phyloP scores from a whole-genome alignment of 2,113 vertebrate species.

The Spermophilus dauricus region DNA sequence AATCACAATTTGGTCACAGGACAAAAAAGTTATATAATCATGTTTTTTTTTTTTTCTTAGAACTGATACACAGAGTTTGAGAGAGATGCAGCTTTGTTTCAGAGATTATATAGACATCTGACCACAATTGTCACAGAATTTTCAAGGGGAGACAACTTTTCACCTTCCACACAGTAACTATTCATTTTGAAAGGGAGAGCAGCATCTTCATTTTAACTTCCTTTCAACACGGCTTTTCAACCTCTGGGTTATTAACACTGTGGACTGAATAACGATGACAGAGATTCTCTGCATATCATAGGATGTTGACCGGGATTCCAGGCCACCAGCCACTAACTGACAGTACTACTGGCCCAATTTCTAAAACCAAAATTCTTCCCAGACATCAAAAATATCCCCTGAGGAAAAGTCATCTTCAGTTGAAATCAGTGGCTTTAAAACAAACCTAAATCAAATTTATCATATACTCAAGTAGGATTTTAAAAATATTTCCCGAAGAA shows the following conservation, averaged over 20 bases:
- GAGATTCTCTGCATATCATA: background rate
- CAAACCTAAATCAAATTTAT: slow-evolving; percentile 55
- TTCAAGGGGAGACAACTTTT: background rate
- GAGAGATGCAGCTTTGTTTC: background rate
- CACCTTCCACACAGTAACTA: background rate
- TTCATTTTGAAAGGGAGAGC: background rate
- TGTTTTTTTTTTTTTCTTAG: slow-evolving; percentile 12
- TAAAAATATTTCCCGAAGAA: slow-evolving; percentile 51
- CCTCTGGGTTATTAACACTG: background rate
- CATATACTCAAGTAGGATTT: slow-evolving; percentile 48
- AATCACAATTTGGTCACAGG: too few species aligned
- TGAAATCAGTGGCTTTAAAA: slow-evolving; percentile 46
- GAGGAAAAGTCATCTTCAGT: background rate
- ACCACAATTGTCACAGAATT: background rate
- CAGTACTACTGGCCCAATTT: background rate
- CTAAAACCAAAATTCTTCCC: slow-evolving; percentile 25
- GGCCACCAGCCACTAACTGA: background rate
- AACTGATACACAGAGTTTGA: background rate
- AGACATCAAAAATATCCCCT: background rate
- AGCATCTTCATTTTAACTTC: background rate
- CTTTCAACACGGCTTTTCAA: background rate
- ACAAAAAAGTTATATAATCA: background rate
- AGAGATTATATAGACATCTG: background rate
- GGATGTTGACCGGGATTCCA: background rate
- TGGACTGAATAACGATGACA: background rate